Conservation (phyloP, 1,140 invertebrate species). For the Neodiprion virginianus region DNA sequence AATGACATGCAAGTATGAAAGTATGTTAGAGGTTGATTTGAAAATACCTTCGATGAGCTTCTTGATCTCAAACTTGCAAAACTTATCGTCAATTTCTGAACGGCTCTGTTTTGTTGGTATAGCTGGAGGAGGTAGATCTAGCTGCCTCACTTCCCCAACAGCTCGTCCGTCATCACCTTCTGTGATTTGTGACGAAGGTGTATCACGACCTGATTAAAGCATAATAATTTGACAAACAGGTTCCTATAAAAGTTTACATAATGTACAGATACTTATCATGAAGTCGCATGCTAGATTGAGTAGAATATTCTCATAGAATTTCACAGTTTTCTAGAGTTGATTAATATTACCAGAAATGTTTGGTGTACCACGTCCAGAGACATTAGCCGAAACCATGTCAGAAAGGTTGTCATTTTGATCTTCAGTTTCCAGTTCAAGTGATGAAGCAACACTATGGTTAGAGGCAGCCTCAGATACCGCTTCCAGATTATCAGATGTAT, state of each 20-base stretch:
- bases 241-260: slow-evolving; percentile 22
- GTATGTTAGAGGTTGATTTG: neutral
- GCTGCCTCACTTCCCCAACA: slow-evolving; percentile 56
- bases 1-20: slow-evolving; percentile 9
- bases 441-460: slow-evolving; percentile 94
- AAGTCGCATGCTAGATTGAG: neutral
- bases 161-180: slow-evolving; percentile 75
- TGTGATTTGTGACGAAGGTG: slow-evolving; percentile 90
- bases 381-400: slow-evolving; percentile 92
- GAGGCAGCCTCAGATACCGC: slow-evolving; percentile 94
- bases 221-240: slow-evolving; percentile 19
- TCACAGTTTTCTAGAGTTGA: neutral
- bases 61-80: slow-evolving; percentile 98
- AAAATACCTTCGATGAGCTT: slow-evolving; percentile 76
- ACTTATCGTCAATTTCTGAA: slow-evolving; percentile 97
- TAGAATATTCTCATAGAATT: slow-evolving; percentile 24
- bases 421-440: slow-evolving; percentile 83
- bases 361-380: slow-evolving; percentile 86
- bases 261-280: slow-evolving; percentile 23
- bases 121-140: slow-evolving; percentile 65
- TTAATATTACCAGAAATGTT: slow-evolving; percentile 86
- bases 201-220: slow-evolving; percentile 84
- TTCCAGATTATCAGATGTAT: slow-evolving; percentile 92
- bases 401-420: slow-evolving; percentile 93
- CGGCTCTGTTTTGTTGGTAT: slow-evolving; percentile 79